Evolutionary conservation across 2,113 vertebrate species (phyloP).

Genomic region (Cavia porcellus): DNA sequence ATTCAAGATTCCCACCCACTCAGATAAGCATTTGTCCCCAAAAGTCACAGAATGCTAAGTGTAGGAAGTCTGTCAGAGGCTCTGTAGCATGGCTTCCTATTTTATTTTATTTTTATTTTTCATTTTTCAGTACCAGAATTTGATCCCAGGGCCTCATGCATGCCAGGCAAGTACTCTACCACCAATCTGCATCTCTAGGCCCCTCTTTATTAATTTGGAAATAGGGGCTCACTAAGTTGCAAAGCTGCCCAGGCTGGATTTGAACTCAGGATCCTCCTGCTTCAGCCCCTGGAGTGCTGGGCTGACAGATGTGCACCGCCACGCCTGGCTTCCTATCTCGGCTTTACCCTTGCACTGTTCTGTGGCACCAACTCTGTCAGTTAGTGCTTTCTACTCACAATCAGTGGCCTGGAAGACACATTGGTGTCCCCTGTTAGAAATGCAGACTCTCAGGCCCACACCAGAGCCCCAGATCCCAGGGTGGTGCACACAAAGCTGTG

Average conservation of each 20-base stretch:
- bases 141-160: background rate
- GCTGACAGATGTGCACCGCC: background rate
- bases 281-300: background rate
- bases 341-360: background rate
- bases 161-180: background rate
- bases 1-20: background rate
- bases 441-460: background rate
- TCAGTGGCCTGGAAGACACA: fast-evolving
- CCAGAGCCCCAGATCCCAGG: background rate
- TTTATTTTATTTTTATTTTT: background rate
- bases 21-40: background rate
- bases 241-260: background rate
- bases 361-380: background rate
- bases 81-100: background rate
- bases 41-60: background rate
- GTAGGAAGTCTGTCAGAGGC: background rate
- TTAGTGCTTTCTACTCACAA: background rate
- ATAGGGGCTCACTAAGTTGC: background rate
- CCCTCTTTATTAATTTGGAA: background rate
- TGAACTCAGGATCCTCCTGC: background rate
- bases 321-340: background rate
- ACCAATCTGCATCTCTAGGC: background rate
- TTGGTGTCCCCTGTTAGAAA: background rate
- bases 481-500: background rate
- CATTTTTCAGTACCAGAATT: background rate